A percentile compares a stretch with the other conserved stretches of the same genome.
Conservation (phyloP, 1,140 invertebrate genomes). For the Drosophila mayri region DNA sequence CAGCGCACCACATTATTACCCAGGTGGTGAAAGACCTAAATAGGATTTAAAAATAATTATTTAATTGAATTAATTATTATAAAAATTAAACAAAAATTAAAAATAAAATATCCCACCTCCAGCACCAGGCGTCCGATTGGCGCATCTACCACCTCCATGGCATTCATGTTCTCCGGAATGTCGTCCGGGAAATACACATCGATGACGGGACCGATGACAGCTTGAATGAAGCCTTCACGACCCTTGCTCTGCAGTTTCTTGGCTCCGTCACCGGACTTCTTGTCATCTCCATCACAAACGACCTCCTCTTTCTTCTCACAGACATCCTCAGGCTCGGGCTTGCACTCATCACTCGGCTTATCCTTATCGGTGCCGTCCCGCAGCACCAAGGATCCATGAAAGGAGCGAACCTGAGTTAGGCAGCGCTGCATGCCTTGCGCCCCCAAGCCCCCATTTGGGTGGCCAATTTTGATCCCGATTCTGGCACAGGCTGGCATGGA, state of each 20-base stretch:
- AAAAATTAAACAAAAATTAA: neutral
- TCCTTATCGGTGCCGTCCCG: no score
- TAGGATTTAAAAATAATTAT: neutral
- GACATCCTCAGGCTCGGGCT: neutral
- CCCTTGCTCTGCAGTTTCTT: slow-evolving; percentile 31
- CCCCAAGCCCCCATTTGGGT: neutral
- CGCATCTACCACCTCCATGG: slow-evolving; percentile 89
- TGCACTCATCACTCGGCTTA: neutral
- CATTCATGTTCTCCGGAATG: slow-evolving; percentile 93
- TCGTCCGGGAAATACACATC: slow-evolving; percentile 93
- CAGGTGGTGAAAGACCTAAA: slow-evolving; percentile 92
- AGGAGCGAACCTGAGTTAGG: neutral
- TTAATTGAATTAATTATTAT: neutral
- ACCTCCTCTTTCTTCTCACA: neutral
- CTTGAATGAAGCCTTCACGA: slow-evolving; percentile 62
- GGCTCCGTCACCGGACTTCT: neutral
- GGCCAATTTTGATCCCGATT: slow-evolving; percentile 3
- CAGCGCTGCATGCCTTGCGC: neutral
- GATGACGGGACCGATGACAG: slow-evolving; percentile 94
- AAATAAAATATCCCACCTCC: slow-evolving; percentile 85
- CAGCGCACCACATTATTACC: slow-evolving; percentile 93
- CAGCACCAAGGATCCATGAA: slow-evolving; percentile 13
- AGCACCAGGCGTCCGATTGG: slow-evolving; percentile 90
- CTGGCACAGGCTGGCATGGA: slow-evolving; percentile 16
- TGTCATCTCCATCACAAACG: neutral